Percentiles rank a stretch among this genome's conserved stretches.
Evolutionary conservation across 2,797 vertebrate genomes (phyloP).

Genomic region (Tenualosa thibaudeaui): DNA sequence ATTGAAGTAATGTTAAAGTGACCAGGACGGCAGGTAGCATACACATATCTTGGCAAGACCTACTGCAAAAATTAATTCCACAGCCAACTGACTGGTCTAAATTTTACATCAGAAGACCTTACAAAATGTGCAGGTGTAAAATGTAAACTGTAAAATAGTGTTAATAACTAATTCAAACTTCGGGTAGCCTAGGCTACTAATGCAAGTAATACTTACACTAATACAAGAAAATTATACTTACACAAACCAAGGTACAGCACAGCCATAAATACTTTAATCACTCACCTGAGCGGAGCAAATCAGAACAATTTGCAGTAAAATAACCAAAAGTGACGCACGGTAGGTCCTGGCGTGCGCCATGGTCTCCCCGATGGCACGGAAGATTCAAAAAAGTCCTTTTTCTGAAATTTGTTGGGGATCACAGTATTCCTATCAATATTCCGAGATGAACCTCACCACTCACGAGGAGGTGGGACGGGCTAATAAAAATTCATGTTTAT

Average conservation of each 20-base stretch:
- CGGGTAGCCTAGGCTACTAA: too few relatives aligned
- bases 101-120: background rate
- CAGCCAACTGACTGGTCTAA: background rate
- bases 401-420: slow-evolving; percentile 57
- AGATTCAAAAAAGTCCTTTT: slow-evolving; percentile 58
- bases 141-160: background rate
- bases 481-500: slow-evolving; percentile 61
- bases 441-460: slow-evolving; percentile 62
- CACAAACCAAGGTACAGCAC: background rate
- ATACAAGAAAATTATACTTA: background rate
- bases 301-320: slow-evolving; percentile 80
- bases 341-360: slow-evolving; percentile 71
- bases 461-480: slow-evolving; percentile 51
- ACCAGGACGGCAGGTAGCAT: background rate
- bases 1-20: background rate
- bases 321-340: slow-evolving; percentile 59
- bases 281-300: slow-evolving; percentile 89
- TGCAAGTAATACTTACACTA: background rate
- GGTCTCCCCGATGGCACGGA: slow-evolving; percentile 58
- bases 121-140: background rate
- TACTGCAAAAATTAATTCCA: background rate
- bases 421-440: slow-evolving; percentile 61
- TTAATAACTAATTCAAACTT: background rate
- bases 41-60: background rate
- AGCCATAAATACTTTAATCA: slow-evolving; percentile 37